Percentiles rank a stretch among this genome's conserved stretches.
phyloP scores from a whole-genome alignment of 2,888 invertebrate genomes.

The Fissipunctia ypsillon region DNA sequence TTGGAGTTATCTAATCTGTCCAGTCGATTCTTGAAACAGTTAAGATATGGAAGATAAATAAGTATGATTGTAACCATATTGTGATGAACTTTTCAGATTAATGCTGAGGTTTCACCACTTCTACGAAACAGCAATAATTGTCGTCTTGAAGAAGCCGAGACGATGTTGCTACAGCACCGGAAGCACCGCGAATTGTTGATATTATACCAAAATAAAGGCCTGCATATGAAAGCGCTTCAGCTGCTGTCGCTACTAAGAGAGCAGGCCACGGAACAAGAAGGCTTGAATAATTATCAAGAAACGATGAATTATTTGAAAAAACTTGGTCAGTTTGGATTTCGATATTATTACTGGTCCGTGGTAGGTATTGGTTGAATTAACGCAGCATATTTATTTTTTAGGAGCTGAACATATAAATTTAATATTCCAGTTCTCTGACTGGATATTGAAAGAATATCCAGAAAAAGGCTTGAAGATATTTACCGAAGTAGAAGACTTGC shows the following conservation, averaged over 20 bases:
- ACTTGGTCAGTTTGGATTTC: constrained; percentile 90
- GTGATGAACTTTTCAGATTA: constrained; percentile 92
- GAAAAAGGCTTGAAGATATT: constrained; percentile 97
- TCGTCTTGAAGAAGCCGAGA: constrained; percentile 98
- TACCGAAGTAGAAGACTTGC: constrained; percentile 97
- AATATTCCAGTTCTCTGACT: constrained; percentile 98
- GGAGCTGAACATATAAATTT: constrained; percentile 95
- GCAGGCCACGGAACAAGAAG: constrained; percentile 90
- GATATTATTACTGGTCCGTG: background rate
- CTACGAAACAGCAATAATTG: constrained; percentile 96
- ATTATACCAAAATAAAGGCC: constrained; percentile 97
- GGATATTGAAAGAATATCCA: constrained; percentile 96
- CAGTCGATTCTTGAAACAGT: too few species aligned
- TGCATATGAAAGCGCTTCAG: constrained; percentile 97
- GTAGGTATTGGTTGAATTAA: constrained; percentile 24
- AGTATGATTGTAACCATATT: background rate
- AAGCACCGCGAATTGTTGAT: constrained; percentile 98
- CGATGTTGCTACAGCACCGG: constrained; percentile 95
- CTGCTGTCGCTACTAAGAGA: constrained; percentile 92
- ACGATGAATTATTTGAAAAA: constrained; percentile 98
- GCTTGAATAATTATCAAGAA: constrained; percentile 93
- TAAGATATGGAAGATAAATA: background rate
- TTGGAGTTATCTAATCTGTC: too few species aligned
- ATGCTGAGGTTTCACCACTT: constrained; percentile 98
- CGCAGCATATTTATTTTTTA: constrained; percentile 66